Percentiles rank a stretch among this genome's conserved stretches.
These are phyloP conservation scores for Ceuthmochares aereus DNA, from an alignment of 2,113 vertebrate genomes.

Conservation along the genomic window DNA sequence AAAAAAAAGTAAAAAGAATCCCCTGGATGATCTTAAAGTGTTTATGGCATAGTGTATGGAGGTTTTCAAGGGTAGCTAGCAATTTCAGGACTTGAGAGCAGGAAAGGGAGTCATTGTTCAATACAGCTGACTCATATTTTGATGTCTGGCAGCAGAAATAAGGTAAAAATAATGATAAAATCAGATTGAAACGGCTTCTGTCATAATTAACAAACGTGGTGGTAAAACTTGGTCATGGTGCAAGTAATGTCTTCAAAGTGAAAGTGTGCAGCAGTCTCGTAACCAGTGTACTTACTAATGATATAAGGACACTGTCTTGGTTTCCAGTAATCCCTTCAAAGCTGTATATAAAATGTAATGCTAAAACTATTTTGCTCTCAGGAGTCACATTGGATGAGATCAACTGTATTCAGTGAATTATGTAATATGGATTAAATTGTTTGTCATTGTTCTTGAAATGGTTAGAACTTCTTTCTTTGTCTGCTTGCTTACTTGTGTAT, in stretches of 20 bases:
- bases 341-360: slow-evolving; percentile 77
- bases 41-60: not conserved
- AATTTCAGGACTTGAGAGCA: not conserved
- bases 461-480: slow-evolving; percentile 72
- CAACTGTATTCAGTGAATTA: slow-evolving; percentile 71
- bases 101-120: not conserved
- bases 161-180: not conserved
- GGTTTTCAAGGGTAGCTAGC: slow-evolving; percentile 2
- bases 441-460: slow-evolving; percentile 72
- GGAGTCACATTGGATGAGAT: slow-evolving; percentile 72
- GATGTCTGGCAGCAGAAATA: slow-evolving; percentile 6
- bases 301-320: slow-evolving; percentile 48
- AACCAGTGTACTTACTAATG: slow-evolving; percentile 33
- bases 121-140: not conserved
- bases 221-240: slow-evolving; percentile 19
- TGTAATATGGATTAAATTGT: slow-evolving; percentile 76
- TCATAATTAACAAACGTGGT: not conserved
- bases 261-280: not conserved
- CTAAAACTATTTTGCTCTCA: slow-evolving; percentile 77
- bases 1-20: not conserved
- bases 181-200: not conserved
- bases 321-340: slow-evolving; percentile 74
- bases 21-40: not conserved
- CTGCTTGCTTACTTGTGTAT: slow-evolving; percentile 58
- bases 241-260: slow-evolving; percentile 1